Evolutionary conservation across 2,113 vertebrate species (phyloP), one percentile per base, ranked within the genome.

Genomic region (Donacobius atricapilla): DNA sequence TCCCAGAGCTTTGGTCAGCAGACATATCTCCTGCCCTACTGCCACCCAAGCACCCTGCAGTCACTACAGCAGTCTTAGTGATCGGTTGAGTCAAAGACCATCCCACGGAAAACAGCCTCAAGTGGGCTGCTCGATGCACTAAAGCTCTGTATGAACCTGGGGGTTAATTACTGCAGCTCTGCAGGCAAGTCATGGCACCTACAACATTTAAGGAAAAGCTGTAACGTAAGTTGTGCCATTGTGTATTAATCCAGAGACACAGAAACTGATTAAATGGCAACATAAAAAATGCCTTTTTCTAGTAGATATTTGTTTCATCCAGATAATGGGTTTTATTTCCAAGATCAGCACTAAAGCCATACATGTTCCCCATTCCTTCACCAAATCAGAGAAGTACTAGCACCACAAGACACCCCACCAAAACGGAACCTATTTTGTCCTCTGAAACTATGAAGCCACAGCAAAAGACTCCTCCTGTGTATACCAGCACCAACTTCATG

Each of bases 41-140:
- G 48, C 24, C 71, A 9, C 7, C 27, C 48, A 39, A 9, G 23
- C 27, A 78, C 12, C 12, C 51, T 50, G 27, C 33, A 66, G 42
- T 24, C 50, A 50, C 30, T 30, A 14, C 16, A 50, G 7, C 23
- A 50, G 24, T 5, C 28, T 19, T 37, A 48, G 28, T 1, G 1
- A 70, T 24, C 42, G 35, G 6, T 2, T 53, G 50, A 11, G 68
- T 84, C 69, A 63, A 78, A 84, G 51, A 75, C 6, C 21, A 60
- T 11, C 19, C 68, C 15, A 3, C 30, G 54, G 44, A n/a, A 88
- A 57, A 53, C 19, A 50, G 8, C 17, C 35, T n/a, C 19, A 31
- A 2, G 2, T 11, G 17, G 44, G 17, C 57, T 78, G 56, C 47
- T 70, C 2, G 0, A 33, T 45, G 25, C 33, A 53, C 30, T 60